Evolutionary conservation across 2,888 invertebrate species (phyloP).

Genomic region (Arge pagana): DNA sequence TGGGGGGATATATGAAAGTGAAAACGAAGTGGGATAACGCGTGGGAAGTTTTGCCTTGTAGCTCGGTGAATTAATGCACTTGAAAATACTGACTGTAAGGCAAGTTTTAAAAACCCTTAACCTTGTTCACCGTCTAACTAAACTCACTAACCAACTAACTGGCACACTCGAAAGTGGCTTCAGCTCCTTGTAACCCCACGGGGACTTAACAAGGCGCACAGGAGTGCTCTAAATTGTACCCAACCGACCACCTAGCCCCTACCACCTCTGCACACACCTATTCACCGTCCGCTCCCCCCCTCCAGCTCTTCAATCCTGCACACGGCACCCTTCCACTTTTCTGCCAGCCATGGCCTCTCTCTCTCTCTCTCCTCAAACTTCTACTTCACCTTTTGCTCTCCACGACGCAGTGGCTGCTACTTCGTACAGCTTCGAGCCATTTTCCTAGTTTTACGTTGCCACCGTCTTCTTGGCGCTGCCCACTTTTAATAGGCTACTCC

Average conservation of each 20-base stretch:
- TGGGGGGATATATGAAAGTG: slow-evolving; percentile 1
- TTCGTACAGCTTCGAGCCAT: neutral
- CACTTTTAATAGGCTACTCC: slow-evolving; percentile 29
- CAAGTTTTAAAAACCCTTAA: slow-evolving; percentile 47
- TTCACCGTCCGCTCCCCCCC: too few species aligned
- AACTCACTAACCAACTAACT: slow-evolving; percentile 47
- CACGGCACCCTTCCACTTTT: neutral
- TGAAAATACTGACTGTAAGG: slow-evolving; percentile 31
- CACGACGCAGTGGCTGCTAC: slow-evolving; percentile 3
- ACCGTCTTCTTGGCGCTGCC: slow-evolving; percentile 15
- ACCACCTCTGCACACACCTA: slow-evolving; percentile 1
- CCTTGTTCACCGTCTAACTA: slow-evolving; percentile 45
- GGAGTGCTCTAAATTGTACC: slow-evolving; percentile 41
- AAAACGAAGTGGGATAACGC: slow-evolving; percentile 1
- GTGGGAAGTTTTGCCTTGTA: slow-evolving; percentile 5
- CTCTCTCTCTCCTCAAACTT: slow-evolving; percentile 6
- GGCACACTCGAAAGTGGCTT: slow-evolving; percentile 44
- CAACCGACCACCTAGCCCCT: neutral
- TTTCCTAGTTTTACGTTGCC: slow-evolving; percentile 13
- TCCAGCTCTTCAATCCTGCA: slow-evolving; percentile 15
- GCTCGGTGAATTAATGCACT: slow-evolving; percentile 14
- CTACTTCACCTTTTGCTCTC: slow-evolving; percentile 14
- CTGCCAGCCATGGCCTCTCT: neutral
- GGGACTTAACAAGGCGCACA: slow-evolving; percentile 46
- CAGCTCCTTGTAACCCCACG: slow-evolving; percentile 42